Evolutionary conservation across 2,888 invertebrate species (phyloP).

Genomic region (Drosophila phalerata): DNA sequence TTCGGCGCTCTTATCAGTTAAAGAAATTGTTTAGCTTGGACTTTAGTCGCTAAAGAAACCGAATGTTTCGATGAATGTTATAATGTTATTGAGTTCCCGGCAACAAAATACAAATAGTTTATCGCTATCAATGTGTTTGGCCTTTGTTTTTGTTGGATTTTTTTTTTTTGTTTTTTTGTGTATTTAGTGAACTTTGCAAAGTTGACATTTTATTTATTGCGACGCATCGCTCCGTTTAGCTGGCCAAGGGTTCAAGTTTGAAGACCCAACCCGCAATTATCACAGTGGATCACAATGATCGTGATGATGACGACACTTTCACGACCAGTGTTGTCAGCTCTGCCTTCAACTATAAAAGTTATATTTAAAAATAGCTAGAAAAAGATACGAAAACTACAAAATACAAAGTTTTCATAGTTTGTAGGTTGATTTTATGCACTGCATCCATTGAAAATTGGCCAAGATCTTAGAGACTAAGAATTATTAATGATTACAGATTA

Average conservation of each 20-base stretch:
- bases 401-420: too few relatives aligned
- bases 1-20: conserved; percentile 60
- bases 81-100: conserved; percentile 4
- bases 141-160: conserved; percentile 22
- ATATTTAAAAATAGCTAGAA: too few relatives aligned
- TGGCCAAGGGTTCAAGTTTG: conserved; percentile 48
- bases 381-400: too few relatives aligned
- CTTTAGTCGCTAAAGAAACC: conserved; percentile 50
- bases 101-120: conserved; percentile 16
- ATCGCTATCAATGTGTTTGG: conserved; percentile 37
- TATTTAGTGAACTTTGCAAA: conserved; percentile 14
- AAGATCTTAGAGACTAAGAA: too few relatives aligned
- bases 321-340: neutral
- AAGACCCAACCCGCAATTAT: conserved; percentile 19
- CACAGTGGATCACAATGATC: conserved; percentile 25
- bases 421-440: too few relatives aligned
- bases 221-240: conserved; percentile 11
- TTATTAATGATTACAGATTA: too few relatives aligned
- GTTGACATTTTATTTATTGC: conserved; percentile 24
- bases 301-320: conserved; percentile 5
- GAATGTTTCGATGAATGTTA: conserved; percentile 16
- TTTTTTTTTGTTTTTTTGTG: neutral
- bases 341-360: too few relatives aligned
- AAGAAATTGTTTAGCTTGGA: conserved; percentile 63
- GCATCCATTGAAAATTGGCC: too few relatives aligned